Conservation (phyloP, 2,797 vertebrate genomes). For the Yasuhikotakia modesta region DNA sequence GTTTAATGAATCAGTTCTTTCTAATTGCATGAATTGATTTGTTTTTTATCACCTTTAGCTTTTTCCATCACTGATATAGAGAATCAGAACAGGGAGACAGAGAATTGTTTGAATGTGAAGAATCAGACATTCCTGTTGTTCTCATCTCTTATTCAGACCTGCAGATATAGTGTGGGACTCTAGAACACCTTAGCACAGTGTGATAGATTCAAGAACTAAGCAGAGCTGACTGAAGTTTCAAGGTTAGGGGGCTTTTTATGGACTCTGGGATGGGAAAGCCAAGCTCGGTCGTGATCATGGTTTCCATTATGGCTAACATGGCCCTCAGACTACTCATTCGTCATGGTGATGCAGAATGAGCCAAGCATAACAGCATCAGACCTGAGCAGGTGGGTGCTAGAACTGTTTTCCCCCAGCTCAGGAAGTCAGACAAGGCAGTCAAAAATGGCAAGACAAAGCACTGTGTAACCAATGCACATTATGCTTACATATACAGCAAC, state of each 20-base stretch:
- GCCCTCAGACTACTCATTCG: constrained; percentile 50
- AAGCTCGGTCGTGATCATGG: constrained; percentile 45
- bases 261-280: constrained; percentile 45
- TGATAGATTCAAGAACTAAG: constrained; percentile 58
- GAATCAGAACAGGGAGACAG: not conserved
- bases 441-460: constrained; percentile 16
- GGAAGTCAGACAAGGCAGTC: constrained; percentile 4
- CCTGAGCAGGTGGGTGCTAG: constrained; percentile 28
- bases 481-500: constrained; percentile 13
- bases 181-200: not conserved
- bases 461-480: not conserved
- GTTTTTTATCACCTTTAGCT: constrained; percentile 13
- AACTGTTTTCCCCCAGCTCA: not conserved
- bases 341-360: constrained; percentile 44
- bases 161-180: constrained; percentile 37
- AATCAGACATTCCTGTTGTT: constrained; percentile 47
- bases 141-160: constrained; percentile 49
- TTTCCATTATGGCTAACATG: constrained; percentile 62
- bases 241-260: constrained; percentile 59
- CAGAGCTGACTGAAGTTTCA: constrained; percentile 59
- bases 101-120: constrained; percentile 35
- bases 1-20: not conserved
- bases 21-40: not conserved
- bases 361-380: constrained; percentile 27
- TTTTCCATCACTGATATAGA: not conserved